Conservation (phyloP, 2,797 vertebrate genomes). For the Gallinago nigripennis region DNA sequence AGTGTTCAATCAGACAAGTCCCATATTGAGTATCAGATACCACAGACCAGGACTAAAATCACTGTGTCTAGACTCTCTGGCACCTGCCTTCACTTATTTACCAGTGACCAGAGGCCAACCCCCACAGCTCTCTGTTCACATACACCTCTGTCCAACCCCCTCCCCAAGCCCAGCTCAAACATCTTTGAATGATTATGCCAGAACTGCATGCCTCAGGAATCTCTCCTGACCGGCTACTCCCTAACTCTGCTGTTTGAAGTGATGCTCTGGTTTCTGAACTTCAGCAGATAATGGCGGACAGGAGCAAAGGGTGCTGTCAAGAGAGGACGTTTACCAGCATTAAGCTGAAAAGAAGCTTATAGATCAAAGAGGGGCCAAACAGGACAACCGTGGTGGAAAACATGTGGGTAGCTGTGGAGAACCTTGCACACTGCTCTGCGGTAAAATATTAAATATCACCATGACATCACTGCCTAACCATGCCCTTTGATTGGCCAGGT, state of each 20-base stretch:
- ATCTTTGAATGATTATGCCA: constrained; percentile 90
- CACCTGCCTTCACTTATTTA: constrained; percentile 97
- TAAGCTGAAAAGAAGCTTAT: constrained; percentile 76
- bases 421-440: constrained; percentile 71
- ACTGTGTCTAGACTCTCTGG: constrained; percentile 98
- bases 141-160: constrained; percentile 76
- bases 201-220: constrained; percentile 82
- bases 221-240: constrained; percentile 80
- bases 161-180: constrained; percentile 70
- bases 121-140: constrained; percentile 73
- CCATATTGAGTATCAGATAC: constrained; percentile 96
- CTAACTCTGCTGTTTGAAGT: constrained; percentile 81
- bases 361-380: constrained; percentile 79
- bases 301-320: constrained; percentile 82
- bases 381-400: constrained; percentile 73
- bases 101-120: constrained; percentile 89
- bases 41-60: constrained; percentile 92
- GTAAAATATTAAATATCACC: constrained; percentile 80
- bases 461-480: constrained; percentile 77
- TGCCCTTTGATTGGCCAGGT: constrained; percentile 79
- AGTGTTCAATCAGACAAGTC: constrained; percentile 89
- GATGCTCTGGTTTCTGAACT: constrained; percentile 83
- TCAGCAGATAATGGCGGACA: constrained; percentile 81
- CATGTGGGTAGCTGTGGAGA: constrained; percentile 72
- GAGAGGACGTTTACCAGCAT: constrained; percentile 79